Percentiles rank a stretch among this genome's conserved stretches.
These are phyloP conservation scores for Callopanchax toddi DNA, from an alignment of 2,113 vertebrate species.

Conservation along the genomic window DNA sequence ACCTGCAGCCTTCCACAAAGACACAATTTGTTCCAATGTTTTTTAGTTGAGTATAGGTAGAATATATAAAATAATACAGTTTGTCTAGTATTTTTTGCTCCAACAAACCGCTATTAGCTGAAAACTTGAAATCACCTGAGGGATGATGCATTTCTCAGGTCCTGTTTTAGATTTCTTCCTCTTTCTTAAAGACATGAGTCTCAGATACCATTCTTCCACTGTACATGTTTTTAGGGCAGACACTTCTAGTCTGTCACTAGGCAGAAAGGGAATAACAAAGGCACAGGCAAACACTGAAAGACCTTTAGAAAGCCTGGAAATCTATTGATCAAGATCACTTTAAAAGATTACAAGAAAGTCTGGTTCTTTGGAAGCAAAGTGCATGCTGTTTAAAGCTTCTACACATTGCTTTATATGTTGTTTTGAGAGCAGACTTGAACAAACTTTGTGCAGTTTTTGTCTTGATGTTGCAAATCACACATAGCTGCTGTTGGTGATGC, in stretches of 20 bases:
- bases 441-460: not conserved
- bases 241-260: no score
- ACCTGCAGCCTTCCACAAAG: not conserved
- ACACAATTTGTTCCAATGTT: not conserved
- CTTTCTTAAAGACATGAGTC: not conserved
- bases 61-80: not conserved
- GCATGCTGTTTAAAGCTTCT: no score
- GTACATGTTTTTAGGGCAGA: not conserved
- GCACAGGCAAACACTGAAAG: not conserved
- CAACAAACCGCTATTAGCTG: not conserved
- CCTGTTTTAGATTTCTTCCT: no score
- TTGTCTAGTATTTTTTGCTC: not conserved
- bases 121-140: not conserved
- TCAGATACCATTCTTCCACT: not conserved
- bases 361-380: no score
- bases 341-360: not conserved
- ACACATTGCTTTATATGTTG: no score
- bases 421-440: no score
- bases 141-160: not conserved
- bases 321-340: not conserved
- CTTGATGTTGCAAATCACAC: conserved; percentile 9
- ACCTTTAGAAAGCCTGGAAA: not conserved
- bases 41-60: no score
- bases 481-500: conserved; percentile 10
- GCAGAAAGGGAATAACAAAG: not conserved